phyloP scores from a whole-genome alignment of 2,888 invertebrate species.

The Frankliniella intonsa region DNA sequence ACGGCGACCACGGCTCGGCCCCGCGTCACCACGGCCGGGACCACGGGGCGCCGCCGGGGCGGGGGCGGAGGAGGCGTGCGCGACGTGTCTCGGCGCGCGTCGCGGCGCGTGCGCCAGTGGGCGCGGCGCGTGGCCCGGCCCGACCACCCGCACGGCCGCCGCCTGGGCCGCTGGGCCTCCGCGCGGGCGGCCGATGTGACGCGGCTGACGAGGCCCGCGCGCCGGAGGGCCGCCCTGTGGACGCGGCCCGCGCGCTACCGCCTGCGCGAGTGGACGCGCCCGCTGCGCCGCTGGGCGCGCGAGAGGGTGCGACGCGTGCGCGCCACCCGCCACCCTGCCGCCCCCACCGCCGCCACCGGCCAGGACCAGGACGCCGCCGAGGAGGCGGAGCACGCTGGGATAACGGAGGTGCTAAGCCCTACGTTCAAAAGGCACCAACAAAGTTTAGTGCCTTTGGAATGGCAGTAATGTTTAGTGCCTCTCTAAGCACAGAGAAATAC shows the following conservation, averaged over 20 bases:
- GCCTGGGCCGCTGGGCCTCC: not conserved
- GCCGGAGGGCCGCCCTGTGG: not conserved
- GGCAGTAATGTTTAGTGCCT: too few species aligned
- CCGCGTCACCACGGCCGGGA: not conserved
- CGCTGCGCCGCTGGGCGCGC: constrained; percentile 5
- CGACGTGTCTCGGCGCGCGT: not conserved
- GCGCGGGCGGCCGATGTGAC: not conserved
- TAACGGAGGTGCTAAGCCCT: not conserved
- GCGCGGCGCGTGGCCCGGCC: constrained; percentile 13
- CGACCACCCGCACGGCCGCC: constrained; percentile 18
- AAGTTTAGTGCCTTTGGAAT: too few species aligned
- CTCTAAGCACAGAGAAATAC: too few species aligned
- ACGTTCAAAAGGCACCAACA: not conserved
- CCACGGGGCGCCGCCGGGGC: not conserved
- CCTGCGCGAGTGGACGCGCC: constrained; percentile 3
- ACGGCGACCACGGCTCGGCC: not conserved
- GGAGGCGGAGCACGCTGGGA: not conserved
- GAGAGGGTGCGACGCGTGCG: not conserved
- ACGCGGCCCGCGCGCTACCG: constrained; percentile 6
- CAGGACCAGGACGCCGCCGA: too few species aligned
- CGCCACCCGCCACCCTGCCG: not conserved
- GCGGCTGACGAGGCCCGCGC: not conserved
- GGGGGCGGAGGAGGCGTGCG: not conserved
- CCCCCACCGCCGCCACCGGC: not conserved
- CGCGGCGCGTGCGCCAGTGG: constrained; percentile 16